Evolutionary conservation across 2,113 vertebrate species (phyloP), one percentile per base, ranked within the genome.

Genomic region (Neotragus pygmaeus): DNA sequence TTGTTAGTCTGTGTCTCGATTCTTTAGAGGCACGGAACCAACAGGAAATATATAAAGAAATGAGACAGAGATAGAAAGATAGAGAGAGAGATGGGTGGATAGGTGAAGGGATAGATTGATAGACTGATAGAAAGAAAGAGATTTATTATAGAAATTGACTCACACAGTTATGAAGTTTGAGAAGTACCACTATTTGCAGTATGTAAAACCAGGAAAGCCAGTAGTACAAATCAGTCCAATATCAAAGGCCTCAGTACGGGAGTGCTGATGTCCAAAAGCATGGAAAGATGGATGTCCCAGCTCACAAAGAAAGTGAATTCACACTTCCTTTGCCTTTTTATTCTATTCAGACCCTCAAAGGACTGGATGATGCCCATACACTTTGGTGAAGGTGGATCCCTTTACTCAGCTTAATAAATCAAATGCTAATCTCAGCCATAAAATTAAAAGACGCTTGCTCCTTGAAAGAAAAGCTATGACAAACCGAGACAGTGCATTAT

Each of bases 401-500:
- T 77, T 90, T 62, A 60, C n/a, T 85, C 88, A 64, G 30, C 10
- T 53, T 95, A 53, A 47, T 85, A 36, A 57, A 47, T 47, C 57
- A 91, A 80, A 80, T 91, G 88, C 4, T 83, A 73, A 83, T 73
- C 43, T 78, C n/a, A 70, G 66, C 19, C n/a, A 23, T 39, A 19
- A 70, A 70, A 70, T 23, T 70, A 70, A 70, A 70, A 70, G 66
- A 23, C 0, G 0, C 19, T 70, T 70, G n/a, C 66, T 39, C n/a
- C n/a, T 70, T 23, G n/a, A 36, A 70, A 36, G 19, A 70, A 39
- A 70, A 70, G 19, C n/a, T 70, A 70, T 39, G 17, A 39, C n/a
- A 70, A 36, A 70, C n/a, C n/a, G 36, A 36, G 64, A 36, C 9
- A 70, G 19, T 0, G 1, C n/a, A 19, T 36, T 66, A 66, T 19